Evolutionary conservation across 2,113 vertebrate species (phyloP).

Genomic region (Daubentonia madagascariensis): DNA sequence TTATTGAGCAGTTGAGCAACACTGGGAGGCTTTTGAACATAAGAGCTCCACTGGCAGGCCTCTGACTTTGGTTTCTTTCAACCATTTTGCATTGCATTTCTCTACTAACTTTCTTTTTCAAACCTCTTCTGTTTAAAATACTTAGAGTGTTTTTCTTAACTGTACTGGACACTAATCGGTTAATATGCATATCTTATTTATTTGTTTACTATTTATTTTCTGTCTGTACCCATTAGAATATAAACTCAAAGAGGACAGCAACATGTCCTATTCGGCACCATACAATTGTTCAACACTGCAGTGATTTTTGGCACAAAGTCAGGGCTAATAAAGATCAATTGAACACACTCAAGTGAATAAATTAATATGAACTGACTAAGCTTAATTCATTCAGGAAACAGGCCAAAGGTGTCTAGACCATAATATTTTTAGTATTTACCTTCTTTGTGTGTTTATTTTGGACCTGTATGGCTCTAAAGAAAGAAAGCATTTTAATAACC

Average conservation of each 20-base stretch:
- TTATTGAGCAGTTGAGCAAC: neutral
- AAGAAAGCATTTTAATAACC: neutral
- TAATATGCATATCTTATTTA: neutral
- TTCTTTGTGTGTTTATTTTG: neutral
- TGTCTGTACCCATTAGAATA: neutral
- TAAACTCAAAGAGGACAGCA: neutral
- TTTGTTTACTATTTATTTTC: neutral
- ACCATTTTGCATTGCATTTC: neutral
- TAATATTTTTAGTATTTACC: neutral
- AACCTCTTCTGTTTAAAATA: neutral
- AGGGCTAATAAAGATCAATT: neutral
- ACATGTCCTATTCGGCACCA: neutral
- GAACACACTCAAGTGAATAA: neutral
- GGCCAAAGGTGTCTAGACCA: neutral
- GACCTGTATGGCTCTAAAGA: neutral
- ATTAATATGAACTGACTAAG: neutral
- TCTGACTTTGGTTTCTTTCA: neutral
- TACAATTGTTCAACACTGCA: neutral
- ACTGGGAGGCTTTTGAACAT: neutral
- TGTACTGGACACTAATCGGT: neutral
- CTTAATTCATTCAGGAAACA: slow-evolving; percentile 5
- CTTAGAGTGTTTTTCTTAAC: neutral
- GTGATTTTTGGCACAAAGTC: neutral
- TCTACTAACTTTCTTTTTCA: neutral
- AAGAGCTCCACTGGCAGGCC: too few species aligned